A percentile compares a stretch with the other conserved stretches of the same genome.
These are phyloP conservation scores for Euborellia annulipes DNA, from an alignment of 1,140 invertebrate genomes.

Conservation along the genomic window DNA sequence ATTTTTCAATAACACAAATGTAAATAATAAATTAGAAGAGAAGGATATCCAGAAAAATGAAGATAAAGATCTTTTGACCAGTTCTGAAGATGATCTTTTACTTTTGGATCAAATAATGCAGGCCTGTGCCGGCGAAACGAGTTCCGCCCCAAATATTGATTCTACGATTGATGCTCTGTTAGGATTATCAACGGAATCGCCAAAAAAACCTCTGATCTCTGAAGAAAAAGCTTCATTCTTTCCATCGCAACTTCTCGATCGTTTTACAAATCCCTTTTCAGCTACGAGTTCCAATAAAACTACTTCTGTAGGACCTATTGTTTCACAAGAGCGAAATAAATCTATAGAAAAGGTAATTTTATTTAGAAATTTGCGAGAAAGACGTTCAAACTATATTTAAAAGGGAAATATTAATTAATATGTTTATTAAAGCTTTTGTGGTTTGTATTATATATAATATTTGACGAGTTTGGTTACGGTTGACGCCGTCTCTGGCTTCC, in stretches of 20 bases:
- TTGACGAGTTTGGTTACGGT: too few relatives aligned
- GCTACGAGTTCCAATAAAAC: too few relatives aligned
- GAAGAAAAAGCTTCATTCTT: constrained; percentile 1
- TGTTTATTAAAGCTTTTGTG: too few relatives aligned
- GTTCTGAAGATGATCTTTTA: background rate
- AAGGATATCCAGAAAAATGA: constrained; percentile 8
- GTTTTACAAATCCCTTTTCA: too few relatives aligned
- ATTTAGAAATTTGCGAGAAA: too few relatives aligned
- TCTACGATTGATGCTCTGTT: background rate
- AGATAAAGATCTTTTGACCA: background rate
- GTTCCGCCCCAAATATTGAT: background rate
- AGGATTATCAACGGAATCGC: background rate
- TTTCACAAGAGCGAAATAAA: too few relatives aligned
- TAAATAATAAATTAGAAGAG: constrained; percentile 16
- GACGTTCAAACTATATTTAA: too few relatives aligned
- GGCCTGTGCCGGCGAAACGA: background rate
- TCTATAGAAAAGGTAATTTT: too few relatives aligned
- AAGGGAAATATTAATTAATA: too few relatives aligned
- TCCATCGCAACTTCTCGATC: constrained; percentile 1
- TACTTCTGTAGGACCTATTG: too few relatives aligned
- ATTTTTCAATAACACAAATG: constrained; percentile 22
- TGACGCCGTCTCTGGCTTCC: too few relatives aligned
- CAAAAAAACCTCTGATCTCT: background rate
- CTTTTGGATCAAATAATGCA: constrained; percentile 1
- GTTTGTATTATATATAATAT: too few relatives aligned